Conservation (phyloP, 2,888 invertebrate species). For the Sialis fuliginosa region DNA sequence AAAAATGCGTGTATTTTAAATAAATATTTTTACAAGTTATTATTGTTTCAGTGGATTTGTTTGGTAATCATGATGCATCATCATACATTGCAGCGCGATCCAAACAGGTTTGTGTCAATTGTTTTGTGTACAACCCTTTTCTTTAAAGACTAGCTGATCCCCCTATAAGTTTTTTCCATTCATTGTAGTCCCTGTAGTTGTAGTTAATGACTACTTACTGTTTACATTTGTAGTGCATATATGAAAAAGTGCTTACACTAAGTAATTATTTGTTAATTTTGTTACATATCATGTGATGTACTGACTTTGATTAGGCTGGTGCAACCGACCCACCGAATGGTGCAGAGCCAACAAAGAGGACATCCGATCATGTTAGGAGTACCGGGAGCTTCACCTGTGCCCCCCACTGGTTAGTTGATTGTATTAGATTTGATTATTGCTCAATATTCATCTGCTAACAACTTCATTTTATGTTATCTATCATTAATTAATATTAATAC, state of each 20-base stretch:
- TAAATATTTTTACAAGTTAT: not conserved
- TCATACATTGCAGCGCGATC: slow-evolving; percentile 46
- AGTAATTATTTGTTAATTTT: no score
- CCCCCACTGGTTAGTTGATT: slow-evolving; percentile 2
- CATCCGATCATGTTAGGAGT: slow-evolving; percentile 6
- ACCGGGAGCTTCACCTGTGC: slow-evolving; percentile 3
- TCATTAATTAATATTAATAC: no score
- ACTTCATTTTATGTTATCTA: no score
- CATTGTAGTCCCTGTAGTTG: no score
- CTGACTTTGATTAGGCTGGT: not conserved
- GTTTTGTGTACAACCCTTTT: not conserved
- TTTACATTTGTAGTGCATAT: not conserved
- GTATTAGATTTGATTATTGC: not conserved
- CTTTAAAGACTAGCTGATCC: not conserved
- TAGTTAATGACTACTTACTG: not conserved
- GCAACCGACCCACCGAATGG: slow-evolving; percentile 3
- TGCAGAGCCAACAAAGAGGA: slow-evolving; percentile 1
- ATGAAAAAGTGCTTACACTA: no score
- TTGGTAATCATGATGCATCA: slow-evolving; percentile 28
- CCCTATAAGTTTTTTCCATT: not conserved
- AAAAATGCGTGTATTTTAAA: not conserved
- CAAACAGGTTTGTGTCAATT: slow-evolving; percentile 22
- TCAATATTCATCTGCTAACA: no score
- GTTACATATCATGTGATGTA: no score
- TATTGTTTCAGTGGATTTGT: slow-evolving; percentile 5